phyloP scores from a whole-genome alignment of 2,797 vertebrate genomes.

The Sciurus vulgaris region DNA sequence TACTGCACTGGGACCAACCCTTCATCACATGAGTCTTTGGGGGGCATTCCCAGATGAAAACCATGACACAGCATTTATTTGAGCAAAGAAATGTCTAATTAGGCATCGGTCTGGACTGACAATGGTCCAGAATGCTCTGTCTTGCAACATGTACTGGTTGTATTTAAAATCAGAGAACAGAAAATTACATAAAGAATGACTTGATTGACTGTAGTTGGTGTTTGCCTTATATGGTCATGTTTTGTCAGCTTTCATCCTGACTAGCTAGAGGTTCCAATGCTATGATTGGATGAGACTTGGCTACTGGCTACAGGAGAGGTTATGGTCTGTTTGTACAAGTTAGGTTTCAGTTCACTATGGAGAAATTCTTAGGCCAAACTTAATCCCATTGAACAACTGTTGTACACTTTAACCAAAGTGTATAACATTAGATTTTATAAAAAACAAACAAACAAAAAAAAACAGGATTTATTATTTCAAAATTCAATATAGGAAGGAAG shows the following conservation, averaged over 20 bases:
- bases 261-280: neutral
- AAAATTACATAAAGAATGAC: neutral
- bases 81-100: neutral
- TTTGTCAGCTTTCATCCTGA: neutral
- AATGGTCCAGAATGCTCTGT: neutral
- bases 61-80: neutral
- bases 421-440: neutral
- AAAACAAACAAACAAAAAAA: too few species aligned
- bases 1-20: too few species aligned
- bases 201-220: neutral
- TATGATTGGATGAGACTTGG: neutral
- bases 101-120: neutral
- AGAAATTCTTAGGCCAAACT: neutral
- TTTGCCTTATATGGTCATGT: neutral
- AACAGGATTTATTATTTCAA: constrained; percentile 53
- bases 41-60: too few species aligned
- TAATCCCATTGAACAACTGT: neutral
- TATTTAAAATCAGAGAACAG: neutral
- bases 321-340: neutral
- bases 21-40: neutral
- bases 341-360: neutral
- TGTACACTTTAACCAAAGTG: neutral
- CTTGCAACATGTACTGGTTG: neutral
- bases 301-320: neutral
- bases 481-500: neutral